phyloP scores from a whole-genome alignment of 1,140 invertebrate genomes.

The Polypedilum pembai region DNA sequence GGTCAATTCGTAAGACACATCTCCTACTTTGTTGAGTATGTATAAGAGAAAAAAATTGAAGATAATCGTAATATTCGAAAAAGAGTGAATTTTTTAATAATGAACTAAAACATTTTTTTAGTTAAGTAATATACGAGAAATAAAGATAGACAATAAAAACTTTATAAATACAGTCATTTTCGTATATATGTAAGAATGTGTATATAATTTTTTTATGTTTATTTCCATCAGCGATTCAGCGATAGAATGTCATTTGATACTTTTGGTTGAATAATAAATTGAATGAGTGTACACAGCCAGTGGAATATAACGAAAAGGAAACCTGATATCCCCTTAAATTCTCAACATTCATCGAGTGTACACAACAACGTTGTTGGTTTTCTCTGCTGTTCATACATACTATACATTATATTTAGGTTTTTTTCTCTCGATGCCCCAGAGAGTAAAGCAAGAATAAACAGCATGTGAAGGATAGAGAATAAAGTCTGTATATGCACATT shows the following conservation, averaged over 20 bases:
- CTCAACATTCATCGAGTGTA: conserved; percentile 28
- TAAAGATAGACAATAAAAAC: background rate
- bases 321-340: conserved; percentile 27
- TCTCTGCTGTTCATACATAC: conserved; percentile 24
- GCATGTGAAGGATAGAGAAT: background rate
- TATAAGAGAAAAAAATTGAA: background rate
- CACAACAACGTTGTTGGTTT: conserved; percentile 27
- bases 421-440: background rate
- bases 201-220: conserved; percentile 25
- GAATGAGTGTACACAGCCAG: conserved; percentile 14
- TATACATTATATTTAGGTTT: conserved; percentile 28
- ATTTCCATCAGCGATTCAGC: conserved; percentile 28
- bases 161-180: background rate
- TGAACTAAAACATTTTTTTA: background rate
- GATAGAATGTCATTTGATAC: conserved; percentile 26
- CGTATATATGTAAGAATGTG: conserved; percentile 16
- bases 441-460: conserved; percentile 10
- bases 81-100: background rate
- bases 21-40: background rate
- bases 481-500: background rate
- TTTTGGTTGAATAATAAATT: conserved; percentile 26
- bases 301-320: conserved; percentile 27
- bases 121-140: background rate
- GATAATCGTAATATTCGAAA: background rate
- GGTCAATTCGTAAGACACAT: conserved; percentile 5